Conservation (phyloP, 2,888 invertebrate genomes). For the Conchocele bisecta region DNA sequence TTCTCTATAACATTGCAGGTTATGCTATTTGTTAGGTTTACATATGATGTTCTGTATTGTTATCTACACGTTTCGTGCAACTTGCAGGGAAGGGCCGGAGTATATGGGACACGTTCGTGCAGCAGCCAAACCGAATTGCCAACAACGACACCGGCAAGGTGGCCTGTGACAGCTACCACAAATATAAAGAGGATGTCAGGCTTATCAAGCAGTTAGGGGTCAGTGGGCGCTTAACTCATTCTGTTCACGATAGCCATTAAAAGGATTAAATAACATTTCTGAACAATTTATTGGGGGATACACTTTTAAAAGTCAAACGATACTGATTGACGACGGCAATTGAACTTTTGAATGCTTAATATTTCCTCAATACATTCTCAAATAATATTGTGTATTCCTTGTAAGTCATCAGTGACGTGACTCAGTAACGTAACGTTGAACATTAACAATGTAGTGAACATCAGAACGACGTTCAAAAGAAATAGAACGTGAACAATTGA, state of each 20-base stretch:
- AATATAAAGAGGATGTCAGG: slow-evolving; percentile 86
- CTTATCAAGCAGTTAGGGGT: slow-evolving; percentile 83
- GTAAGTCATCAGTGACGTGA: no score
- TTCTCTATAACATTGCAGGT: no score
- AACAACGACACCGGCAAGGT: slow-evolving; percentile 86
- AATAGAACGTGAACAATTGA: no score
- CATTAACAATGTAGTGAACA: no score
- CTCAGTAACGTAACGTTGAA: no score
- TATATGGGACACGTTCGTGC: slow-evolving; percentile 86
- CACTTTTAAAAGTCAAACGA: background rate
- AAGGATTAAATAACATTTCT: background rate
- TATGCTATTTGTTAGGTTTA: no score
- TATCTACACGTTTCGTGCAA: no score
- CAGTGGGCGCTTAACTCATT: background rate
- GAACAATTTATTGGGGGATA: background rate
- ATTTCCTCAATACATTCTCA: no score
- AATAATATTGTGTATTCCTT: no score
- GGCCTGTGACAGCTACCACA: slow-evolving; percentile 88
- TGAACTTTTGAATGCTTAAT: no score
- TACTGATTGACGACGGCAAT: background rate
- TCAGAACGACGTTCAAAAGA: no score
- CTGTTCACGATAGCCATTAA: background rate
- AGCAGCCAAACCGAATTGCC: slow-evolving; percentile 84
- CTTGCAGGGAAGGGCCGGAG: slow-evolving; percentile 68
- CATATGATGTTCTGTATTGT: no score